These are phyloP conservation scores for Carettochelys insculpta DNA, from an alignment of 2,113 vertebrate genomes.

Conservation along the genomic window DNA sequence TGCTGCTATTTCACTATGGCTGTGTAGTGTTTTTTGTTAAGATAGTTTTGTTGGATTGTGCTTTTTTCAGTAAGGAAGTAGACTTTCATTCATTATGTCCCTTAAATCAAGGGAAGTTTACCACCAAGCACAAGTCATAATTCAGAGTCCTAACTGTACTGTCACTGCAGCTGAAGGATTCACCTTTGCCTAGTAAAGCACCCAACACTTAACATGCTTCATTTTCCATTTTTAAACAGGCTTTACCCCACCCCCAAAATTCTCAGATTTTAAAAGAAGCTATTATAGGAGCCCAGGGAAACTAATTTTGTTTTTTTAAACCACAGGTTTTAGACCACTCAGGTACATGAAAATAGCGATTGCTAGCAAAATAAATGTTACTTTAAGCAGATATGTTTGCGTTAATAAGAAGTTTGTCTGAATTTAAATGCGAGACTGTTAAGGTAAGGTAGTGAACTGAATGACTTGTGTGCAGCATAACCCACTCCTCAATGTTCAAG, in stretches of 20 bases:
- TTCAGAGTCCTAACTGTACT: background rate
- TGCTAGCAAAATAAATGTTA: no score
- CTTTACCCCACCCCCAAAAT: no score
- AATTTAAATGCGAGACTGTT: no score
- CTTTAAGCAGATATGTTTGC: no score
- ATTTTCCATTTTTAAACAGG: background rate
- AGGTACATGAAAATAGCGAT: no score
- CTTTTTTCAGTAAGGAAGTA: accelerated
- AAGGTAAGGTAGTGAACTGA: no score
- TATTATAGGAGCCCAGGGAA: no score
- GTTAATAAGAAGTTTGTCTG: no score
- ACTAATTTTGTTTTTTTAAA: no score
- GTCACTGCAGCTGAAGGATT: background rate
- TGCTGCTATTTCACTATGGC: background rate
- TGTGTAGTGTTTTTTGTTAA: accelerated
- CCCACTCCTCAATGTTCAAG: background rate
- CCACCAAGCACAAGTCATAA: background rate
- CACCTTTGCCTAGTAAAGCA: background rate
- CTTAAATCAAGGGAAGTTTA: accelerated
- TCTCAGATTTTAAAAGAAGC: no score
- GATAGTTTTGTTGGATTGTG: accelerated
- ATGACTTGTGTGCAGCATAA: no score
- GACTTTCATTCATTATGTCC: accelerated
- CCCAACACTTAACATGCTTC: background rate
- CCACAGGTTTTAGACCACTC: no score